These are phyloP conservation scores for Micromys minutus DNA, from an alignment of 2,113 vertebrate genomes.

Conservation along the genomic window DNA sequence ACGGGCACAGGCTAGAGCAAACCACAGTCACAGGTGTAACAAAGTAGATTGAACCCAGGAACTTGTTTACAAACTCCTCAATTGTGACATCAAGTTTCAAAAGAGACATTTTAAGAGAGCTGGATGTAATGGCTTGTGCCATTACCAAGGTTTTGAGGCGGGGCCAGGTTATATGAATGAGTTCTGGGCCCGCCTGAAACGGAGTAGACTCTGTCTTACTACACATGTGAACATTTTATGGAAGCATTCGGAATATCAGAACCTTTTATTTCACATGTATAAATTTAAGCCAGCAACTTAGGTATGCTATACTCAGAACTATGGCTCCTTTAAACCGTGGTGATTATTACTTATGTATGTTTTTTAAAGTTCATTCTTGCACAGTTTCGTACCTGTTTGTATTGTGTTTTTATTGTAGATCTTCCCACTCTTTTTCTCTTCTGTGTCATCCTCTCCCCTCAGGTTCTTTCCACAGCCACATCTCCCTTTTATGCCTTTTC, in stretches of 20 bases:
- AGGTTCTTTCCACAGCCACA: neutral
- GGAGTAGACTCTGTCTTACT: neutral
- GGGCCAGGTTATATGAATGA: neutral
- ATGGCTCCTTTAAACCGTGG: neutral
- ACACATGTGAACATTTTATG: neutral
- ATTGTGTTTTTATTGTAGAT: neutral
- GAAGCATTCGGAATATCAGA: neutral
- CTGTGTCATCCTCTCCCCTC: neutral
- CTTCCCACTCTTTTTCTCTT: neutral
- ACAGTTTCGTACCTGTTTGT: neutral
- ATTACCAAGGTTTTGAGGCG: neutral
- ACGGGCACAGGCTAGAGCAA: too few species aligned
- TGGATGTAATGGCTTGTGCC: neutral
- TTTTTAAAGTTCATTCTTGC: neutral
- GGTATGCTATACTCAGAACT: neutral
- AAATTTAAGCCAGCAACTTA: neutral
- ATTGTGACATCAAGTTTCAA: neutral
- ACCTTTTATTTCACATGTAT: neutral
- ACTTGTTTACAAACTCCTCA: neutral
- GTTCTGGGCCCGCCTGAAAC: neutral
- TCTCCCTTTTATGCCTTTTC: too few species aligned
- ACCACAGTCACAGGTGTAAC: neutral
- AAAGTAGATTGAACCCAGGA: neutral
- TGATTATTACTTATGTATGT: neutral
- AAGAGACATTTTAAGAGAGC: neutral